These are phyloP conservation scores for Nesoenas mayeri DNA, from an alignment of 2,113 vertebrate species.

Conservation along the genomic window DNA sequence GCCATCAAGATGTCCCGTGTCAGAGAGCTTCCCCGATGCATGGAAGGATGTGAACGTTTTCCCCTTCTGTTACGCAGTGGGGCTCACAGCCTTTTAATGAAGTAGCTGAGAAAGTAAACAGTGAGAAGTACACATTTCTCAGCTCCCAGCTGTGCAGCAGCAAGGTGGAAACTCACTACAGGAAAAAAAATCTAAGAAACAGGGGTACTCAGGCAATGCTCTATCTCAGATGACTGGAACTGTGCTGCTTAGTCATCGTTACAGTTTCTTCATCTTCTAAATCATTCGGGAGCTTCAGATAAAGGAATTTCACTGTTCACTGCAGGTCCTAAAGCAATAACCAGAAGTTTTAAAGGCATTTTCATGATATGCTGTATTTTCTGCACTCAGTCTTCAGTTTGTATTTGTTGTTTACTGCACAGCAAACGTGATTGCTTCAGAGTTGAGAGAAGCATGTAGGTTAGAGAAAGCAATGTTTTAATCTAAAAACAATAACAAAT, in stretches of 20 bases:
- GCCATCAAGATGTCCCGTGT: constrained; percentile 35
- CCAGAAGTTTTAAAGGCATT: neutral
- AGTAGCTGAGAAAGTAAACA: constrained; percentile 40
- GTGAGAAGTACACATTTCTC: constrained; percentile 13
- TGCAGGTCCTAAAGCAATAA: neutral
- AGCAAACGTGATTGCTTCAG: neutral
- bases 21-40: neutral
- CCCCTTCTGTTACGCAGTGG: constrained; percentile 49
- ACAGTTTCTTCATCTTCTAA: neutral
- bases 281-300: neutral
- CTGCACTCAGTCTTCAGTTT: neutral
- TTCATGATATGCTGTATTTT: neutral
- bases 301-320: neutral
- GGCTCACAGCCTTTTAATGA: constrained; percentile 32
- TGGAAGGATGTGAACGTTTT: constrained; percentile 50
- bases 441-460: neutral
- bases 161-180: neutral
- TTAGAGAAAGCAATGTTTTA: neutral
- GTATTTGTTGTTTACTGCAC: neutral
- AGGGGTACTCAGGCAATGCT: neutral
- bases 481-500: neutral
- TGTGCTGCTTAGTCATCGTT: neutral
- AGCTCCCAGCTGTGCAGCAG: constrained; percentile 31
- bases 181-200: neutral
- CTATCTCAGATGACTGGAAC: neutral